phyloP scores from a whole-genome alignment of 1,140 invertebrate genomes.

The Magallana gigas region DNA sequence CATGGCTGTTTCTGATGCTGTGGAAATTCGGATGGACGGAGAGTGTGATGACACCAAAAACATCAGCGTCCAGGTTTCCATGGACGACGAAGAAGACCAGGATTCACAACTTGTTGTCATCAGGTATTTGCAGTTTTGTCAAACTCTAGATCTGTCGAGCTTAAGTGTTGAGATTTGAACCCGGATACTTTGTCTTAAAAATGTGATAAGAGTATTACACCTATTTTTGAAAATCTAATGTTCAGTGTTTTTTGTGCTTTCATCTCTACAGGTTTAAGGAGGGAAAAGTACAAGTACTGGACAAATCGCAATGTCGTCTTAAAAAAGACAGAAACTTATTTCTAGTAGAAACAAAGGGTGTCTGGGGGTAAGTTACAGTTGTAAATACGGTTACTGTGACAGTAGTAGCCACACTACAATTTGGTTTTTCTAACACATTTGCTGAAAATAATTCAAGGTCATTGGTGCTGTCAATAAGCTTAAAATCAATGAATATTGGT shows the following conservation, averaged over 20 bases:
- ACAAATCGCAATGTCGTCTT: conserved; percentile 56
- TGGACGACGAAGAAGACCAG: conserved; percentile 41
- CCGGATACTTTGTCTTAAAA: too few relatives aligned
- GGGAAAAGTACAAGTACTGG: conserved; percentile 50
- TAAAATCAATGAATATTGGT: too few relatives aligned
- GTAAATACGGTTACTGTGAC: too few relatives aligned
- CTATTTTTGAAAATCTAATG: too few relatives aligned
- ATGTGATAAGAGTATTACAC: too few relatives aligned
- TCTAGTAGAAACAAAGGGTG: conserved; percentile 48
- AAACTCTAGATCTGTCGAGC: too few relatives aligned
- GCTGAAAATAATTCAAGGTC: too few relatives aligned
- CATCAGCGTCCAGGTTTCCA: conserved; percentile 4
- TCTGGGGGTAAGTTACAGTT: conserved; percentile 48
- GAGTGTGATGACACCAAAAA: conserved; percentile 39
- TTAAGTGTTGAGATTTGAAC: too few relatives aligned
- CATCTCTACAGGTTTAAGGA: conserved; percentile 35
- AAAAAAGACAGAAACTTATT: conserved; percentile 32
- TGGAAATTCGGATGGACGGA: conserved; percentile 44
- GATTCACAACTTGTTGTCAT: conserved; percentile 48
- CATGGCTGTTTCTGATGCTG: conserved; percentile 45
- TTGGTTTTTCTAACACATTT: too few relatives aligned
- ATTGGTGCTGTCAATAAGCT: too few relatives aligned
- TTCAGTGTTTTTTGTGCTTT: neutral
- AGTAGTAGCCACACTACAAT: too few relatives aligned
- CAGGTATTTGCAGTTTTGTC: neutral